These are phyloP conservation scores for Stomorhina lunata DNA, from an alignment of 2,888 invertebrate genomes.

Conservation along the genomic window DNA sequence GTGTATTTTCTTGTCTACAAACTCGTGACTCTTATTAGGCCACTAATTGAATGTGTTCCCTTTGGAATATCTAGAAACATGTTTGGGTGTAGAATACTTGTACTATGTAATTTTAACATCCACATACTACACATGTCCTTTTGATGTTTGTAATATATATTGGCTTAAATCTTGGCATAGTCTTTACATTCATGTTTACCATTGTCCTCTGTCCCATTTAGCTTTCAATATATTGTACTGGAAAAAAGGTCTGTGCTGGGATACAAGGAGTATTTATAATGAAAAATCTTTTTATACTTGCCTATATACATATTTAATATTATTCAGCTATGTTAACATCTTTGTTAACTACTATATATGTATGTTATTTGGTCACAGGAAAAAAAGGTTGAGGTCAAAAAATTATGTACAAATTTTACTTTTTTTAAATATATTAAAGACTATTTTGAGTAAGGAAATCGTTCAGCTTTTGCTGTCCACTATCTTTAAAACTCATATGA, in stretches of 20 bases:
- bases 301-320: background rate
- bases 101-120: background rate
- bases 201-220: background rate
- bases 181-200: slow-evolving; percentile 13
- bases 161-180: slow-evolving; percentile 29
- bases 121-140: slow-evolving; percentile 6
- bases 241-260: background rate
- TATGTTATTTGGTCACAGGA: background rate
- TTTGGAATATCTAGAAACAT: too few relatives aligned
- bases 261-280: background rate
- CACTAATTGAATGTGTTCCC: too few relatives aligned
- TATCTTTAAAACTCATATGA: background rate
- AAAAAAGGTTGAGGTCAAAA: background rate
- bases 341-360: background rate
- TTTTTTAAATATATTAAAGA: background rate
- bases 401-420: background rate
- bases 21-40: too few relatives aligned
- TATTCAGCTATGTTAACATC: slow-evolving; percentile 9
- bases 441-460: background rate
- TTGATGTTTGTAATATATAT: slow-evolving; percentile 12
- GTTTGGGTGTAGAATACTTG: too few relatives aligned
- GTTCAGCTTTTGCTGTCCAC: background rate
- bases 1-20: too few relatives aligned
- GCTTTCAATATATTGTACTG: background rate
- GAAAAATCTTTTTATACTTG: background rate